phyloP scores from a whole-genome alignment of 2,888 invertebrate species.

The Drosophila ezoana region DNA sequence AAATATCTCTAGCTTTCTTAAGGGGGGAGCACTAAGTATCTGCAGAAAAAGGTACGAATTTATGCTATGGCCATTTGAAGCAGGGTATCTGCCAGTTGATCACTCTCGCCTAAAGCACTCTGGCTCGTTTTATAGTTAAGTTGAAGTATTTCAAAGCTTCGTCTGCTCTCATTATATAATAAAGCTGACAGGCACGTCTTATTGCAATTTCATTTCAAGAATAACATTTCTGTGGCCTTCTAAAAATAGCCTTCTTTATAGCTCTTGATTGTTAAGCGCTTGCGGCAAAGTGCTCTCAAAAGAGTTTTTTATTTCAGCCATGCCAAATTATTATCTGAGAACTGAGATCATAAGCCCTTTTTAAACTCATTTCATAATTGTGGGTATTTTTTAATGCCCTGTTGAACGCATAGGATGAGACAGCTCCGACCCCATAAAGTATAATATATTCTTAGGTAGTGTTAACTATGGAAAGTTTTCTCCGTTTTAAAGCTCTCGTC shows the following conservation, averaged over 20 bases:
- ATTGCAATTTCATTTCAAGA: conserved; percentile 1
- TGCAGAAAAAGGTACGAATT: no score
- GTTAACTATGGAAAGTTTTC: no score
- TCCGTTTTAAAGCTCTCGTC: no score
- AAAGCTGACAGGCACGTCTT: conserved; percentile 9
- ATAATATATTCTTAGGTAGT: no score
- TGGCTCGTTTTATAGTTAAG: not conserved
- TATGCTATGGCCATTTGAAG: not conserved
- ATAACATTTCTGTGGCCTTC: conserved; percentile 8
- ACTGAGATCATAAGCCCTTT: no score
- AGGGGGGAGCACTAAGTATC: no score
- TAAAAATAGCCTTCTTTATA: conserved; percentile 5
- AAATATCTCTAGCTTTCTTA: no score
- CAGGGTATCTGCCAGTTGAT: not conserved
- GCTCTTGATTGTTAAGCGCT: conserved; percentile 3
- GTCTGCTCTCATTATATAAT: not conserved
- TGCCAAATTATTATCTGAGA: no score
- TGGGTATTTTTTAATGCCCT: no score
- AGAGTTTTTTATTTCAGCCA: not conserved
- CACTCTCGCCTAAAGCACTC: not conserved
- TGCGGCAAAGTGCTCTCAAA: not conserved
- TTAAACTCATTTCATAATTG: no score
- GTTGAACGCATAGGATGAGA: no score
- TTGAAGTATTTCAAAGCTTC: not conserved
- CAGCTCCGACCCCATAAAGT: no score